Percentiles rank a stretch among this genome's conserved stretches.
Conservation (phyloP, 2,797 vertebrate species). For the Pseudochirops corinnae region DNA sequence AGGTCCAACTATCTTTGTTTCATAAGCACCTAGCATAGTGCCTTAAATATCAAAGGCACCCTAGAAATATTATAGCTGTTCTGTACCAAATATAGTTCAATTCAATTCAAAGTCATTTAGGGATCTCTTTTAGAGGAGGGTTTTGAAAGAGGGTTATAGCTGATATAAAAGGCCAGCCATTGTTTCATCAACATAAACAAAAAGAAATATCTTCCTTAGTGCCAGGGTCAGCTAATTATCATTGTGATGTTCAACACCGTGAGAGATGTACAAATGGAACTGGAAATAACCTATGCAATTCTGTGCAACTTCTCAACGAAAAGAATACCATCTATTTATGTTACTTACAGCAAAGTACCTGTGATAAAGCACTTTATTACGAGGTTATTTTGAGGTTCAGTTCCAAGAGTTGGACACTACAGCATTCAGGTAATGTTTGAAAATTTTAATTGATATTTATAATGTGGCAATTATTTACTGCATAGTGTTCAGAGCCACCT, state of each 20-base stretch:
- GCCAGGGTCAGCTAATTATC: not conserved
- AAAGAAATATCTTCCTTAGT: not conserved
- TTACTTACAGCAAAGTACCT: not conserved
- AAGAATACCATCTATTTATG: not conserved
- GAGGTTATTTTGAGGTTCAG: not conserved
- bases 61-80: not conserved
- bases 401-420: not conserved
- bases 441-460: not conserved
- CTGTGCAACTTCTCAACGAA: not conserved
- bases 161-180: not conserved
- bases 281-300: not conserved
- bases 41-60: not conserved
- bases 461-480: not conserved
- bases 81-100: not conserved
- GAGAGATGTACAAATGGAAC: not conserved
- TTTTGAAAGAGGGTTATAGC: not conserved
- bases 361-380: not conserved
- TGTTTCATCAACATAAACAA: not conserved
- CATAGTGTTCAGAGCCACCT: not conserved
- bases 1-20: not conserved
- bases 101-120: not conserved
- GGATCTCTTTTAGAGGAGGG: not conserved
- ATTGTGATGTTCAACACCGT: not conserved
- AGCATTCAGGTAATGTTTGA: not conserved
- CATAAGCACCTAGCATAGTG: not conserved